phyloP scores from a whole-genome alignment of 2,888 invertebrate species.

The Polymixis flavicincta region DNA sequence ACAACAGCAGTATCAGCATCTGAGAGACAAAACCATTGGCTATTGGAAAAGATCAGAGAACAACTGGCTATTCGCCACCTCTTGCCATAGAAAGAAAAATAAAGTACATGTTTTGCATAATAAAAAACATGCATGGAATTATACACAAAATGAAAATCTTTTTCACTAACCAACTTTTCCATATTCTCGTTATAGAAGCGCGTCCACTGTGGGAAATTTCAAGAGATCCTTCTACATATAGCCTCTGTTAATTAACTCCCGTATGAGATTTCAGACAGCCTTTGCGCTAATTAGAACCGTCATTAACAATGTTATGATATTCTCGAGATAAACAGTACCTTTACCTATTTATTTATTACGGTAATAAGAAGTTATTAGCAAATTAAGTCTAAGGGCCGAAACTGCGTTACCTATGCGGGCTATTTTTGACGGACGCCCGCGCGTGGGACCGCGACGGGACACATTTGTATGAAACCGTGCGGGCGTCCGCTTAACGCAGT shows the following conservation, averaged over 20 bases:
- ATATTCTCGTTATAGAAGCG: slow-evolving; percentile 28
- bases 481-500: too few relatives aligned
- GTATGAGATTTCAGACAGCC: slow-evolving; percentile 35
- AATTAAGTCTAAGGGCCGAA: too few relatives aligned
- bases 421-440: too few relatives aligned
- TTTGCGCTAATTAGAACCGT: slow-evolving; percentile 43
- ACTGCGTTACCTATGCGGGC: too few relatives aligned
- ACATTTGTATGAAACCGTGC: too few relatives aligned
- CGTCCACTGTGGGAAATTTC: not conserved
- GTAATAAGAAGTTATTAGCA: not conserved
- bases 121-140: not conserved
- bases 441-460: too few relatives aligned
- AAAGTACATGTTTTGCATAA: not conserved
- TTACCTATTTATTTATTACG: not conserved
- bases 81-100: not conserved
- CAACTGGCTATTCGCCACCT: not conserved
- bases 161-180: slow-evolving; percentile 53
- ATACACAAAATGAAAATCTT: not conserved
- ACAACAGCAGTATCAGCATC: slow-evolving; percentile 43
- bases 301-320: slow-evolving; percentile 56
- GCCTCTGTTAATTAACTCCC: slow-evolving; percentile 50
- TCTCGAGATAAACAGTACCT: slow-evolving; percentile 6
- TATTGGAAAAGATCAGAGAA: not conserved
- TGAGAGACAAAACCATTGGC: slow-evolving; percentile 10
- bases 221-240: slow-evolving; percentile 45